Base-by-base conservation (phyloP, 2,113 vertebrate species). In the Buteo buteo region DNA sequence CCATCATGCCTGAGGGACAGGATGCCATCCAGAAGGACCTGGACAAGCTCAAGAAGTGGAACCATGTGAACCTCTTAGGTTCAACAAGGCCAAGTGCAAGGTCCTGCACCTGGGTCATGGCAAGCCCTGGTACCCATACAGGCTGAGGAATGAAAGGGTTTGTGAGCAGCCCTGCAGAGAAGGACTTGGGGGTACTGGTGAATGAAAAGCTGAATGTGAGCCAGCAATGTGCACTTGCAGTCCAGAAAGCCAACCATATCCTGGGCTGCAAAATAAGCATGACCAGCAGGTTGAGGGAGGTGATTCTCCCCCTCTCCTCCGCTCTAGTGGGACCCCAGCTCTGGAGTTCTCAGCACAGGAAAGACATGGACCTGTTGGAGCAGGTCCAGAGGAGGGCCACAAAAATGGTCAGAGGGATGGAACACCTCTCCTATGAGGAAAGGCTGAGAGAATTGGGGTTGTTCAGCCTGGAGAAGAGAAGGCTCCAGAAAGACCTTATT, bases 71-170 rank as follows among this genome's bases (percentile, higher is more conserved):
- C 26, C 3, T 54, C 38, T 4, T 10, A 57, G 13, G 44, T 5
- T 81, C 32, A 57, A 40, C 16, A 29, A 36, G 25, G 38, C 14
- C 49, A 47, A 28, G 34, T 47, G 11, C 10, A 65, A 45, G 32
- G 45, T 42, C 32, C 17, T 44, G 26, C 47, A 50, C 4, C 3
- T 20, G 25, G 24, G 8, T 1, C 2, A 1, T 29, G 6, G 26
- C 14, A 82, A 64, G 0, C 3, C 3, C 10, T 0, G 0, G 1
- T 15, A 38, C 6, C 40, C 52, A 16, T 19, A 54, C 6, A 64
- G 28, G 21, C 20, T 54, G 32, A 17, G 19, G 9, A 3, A 11
- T 18, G 13, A 62, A 49, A 5, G 14, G 38, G 40, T 11, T 6
- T 6, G 3, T 71, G 14, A 42, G 19, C 29, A 84, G 25, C 29